phyloP scores from a whole-genome alignment of 2,113 vertebrate species.

The Lepidothrix coronata region DNA sequence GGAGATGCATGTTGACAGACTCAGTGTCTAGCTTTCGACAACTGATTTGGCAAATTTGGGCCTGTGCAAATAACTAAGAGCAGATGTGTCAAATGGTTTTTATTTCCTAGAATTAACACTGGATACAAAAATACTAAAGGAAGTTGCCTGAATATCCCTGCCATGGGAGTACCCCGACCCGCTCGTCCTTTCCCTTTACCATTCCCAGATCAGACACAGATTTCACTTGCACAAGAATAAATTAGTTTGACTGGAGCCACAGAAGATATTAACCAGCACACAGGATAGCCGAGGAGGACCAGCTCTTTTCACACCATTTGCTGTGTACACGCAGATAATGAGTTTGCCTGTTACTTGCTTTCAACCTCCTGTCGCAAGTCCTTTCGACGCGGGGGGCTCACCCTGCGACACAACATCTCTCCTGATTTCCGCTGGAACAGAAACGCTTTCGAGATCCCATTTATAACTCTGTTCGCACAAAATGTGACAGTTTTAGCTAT shows the following conservation, averaged over 20 bases:
- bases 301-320: background rate
- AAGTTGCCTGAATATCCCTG: background rate
- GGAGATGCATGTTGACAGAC: slow-evolving; percentile 24
- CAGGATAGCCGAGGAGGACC: background rate
- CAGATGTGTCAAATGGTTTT: slow-evolving; percentile 52
- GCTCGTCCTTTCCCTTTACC: background rate
- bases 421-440: background rate
- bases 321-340: background rate
- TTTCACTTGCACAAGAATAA: background rate
- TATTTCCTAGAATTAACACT: slow-evolving; percentile 45
- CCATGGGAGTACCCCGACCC: background rate
- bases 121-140: background rate
- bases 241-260: background rate
- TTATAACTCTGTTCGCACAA: slow-evolving; percentile 15
- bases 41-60: slow-evolving; percentile 16
- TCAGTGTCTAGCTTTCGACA: slow-evolving; percentile 42
- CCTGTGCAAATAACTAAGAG: slow-evolving; percentile 21
- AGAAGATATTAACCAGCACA: background rate
- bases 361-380: background rate
- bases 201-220: background rate
- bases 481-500: slow-evolving; percentile 44
- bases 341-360: slow-evolving; percentile 1
- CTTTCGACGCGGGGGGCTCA: background rate
- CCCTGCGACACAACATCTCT: background rate
- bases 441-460: background rate